Conservation (phyloP, 2,888 invertebrate genomes). For the Poecilobothrus nobilitatus region DNA sequence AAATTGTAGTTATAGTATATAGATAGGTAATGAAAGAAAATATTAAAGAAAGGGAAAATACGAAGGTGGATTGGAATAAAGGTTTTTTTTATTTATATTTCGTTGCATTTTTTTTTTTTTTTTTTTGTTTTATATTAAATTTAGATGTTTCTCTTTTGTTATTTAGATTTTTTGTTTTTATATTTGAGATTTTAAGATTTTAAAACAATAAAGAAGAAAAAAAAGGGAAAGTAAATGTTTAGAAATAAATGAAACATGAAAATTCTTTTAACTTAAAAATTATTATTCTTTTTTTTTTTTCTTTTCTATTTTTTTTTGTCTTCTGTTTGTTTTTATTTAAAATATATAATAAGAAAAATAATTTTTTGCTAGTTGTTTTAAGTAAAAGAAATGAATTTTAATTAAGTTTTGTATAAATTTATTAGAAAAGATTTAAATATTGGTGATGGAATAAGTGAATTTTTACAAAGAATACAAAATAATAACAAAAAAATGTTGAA, state of each 20-base stretch:
- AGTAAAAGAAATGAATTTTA: background rate
- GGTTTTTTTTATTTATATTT: too few relatives aligned
- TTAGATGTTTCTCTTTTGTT: background rate
- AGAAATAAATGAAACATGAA: constrained; percentile 1
- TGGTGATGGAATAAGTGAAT: background rate
- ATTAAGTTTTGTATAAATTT: background rate
- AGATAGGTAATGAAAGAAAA: too few relatives aligned
- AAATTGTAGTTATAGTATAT: too few relatives aligned
- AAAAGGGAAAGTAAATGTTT: background rate
- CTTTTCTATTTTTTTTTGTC: background rate
- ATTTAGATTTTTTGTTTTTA: background rate
- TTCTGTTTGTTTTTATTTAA: background rate
- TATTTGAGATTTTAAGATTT: background rate
- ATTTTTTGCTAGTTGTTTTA: background rate
- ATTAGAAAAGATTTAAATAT: background rate
- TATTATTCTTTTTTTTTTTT: background rate
- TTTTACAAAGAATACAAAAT: too few relatives aligned
- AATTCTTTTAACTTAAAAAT: constrained; percentile 1
- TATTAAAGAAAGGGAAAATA: too few relatives aligned
- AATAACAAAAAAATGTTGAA: too few relatives aligned
- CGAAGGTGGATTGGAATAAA: too few relatives aligned
- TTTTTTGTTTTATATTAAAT: background rate
- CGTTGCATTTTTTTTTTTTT: background rate
- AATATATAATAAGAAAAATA: too few relatives aligned
- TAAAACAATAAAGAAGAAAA: too few relatives aligned